Base-by-base conservation (phyloP, 2,797 vertebrate species). In the Sparus aurata region DNA sequence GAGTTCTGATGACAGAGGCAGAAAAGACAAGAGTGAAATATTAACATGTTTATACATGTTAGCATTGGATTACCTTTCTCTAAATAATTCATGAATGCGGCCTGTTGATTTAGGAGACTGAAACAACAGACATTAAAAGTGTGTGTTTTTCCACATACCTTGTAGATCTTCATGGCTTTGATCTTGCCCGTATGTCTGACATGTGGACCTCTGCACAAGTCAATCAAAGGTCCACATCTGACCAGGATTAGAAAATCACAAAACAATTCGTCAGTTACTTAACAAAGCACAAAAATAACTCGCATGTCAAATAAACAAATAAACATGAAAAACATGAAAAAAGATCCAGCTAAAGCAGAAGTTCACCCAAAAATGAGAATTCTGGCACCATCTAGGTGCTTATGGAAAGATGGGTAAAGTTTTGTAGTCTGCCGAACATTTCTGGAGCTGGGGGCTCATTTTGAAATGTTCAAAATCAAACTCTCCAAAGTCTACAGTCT, bases 101-200 rank as follows among this genome's bases (percentile, higher is more conserved):
- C 38, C 9, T 38, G 38, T 3, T 38, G 38, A 38, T 38, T 11
- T 38, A 38, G 38, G 38, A 38, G 38, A 38, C 8, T 38, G 10
- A 38, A 8, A 38, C 38, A 38, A 38, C 3, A 25, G 10, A 59
- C 22, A 38, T 30, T 41, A 15, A 18, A 34, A 11, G 13, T 0
- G 20, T 13, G 20, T 22, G 15, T 5, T 63, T 46, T 58, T 4
- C 1, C 18, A 34, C 68, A 83, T 87, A 98, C 98, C 96, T 99
- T 98, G 82, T 98, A 95, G 92, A 99, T 94, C 93, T 97, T 99
- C 93, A 99, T 90, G 13, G 95, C 87, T 85, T 98, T 99, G 86
- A 99, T 97, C 93, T 97, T 98, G 62, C 98, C 98, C 30, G 98
- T 99, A 62, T 99, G 97, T 79, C 97, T 96, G 67, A 99, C 97